Evolutionary conservation across 2,888 invertebrate genomes (phyloP), one percentile per base, ranked within the genome.

Genomic region (Anodontia alba): DNA sequence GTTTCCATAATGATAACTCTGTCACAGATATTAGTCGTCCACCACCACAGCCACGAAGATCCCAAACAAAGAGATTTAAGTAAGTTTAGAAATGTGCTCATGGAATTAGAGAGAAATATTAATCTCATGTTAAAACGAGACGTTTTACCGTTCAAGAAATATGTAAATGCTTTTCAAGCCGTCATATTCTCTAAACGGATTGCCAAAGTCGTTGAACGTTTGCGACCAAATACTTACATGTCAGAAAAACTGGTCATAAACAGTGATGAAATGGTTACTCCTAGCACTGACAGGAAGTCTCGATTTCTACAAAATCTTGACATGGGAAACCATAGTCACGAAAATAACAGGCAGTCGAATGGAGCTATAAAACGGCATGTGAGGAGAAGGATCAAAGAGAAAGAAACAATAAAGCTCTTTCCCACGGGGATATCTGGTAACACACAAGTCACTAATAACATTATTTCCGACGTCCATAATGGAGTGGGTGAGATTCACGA

Each of bases 11-110:
- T 85, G 73, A 43, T 85, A 5, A 85, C 85, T 10, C 72, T 85
- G 29, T 85, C 85, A 17, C 85, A 85, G 57, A 85, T 85, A 36
- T 73, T 85, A n/a, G 85, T 85, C 8, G 82, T 85, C 26, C 85
- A 85, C 54, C 75, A 80, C 15, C 74, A 70, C 20, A 80, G 77
- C 46, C 84, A 84, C 31, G 72, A 69, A 7, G 69, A 46, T 1
- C 26, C 8, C 2, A 69, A 42, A 17, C 46, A 23, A 17, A 42
- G 43, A 26, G 69, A 69, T 69, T 7, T 43, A 8, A 69, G n/a
- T 8, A 69, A 69, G 23, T 26, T 69, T 38, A 23, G 43, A 42
- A 46, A 43, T 29, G 26, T 69, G 69, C 23, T 69, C 1, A 38
- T 26, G 29, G 46, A 69, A 69, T n/a, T 69, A 29, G 69, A 69